Conservation (phyloP, 2,888 invertebrate species). For the Ichneumoninae sp. region DNA sequence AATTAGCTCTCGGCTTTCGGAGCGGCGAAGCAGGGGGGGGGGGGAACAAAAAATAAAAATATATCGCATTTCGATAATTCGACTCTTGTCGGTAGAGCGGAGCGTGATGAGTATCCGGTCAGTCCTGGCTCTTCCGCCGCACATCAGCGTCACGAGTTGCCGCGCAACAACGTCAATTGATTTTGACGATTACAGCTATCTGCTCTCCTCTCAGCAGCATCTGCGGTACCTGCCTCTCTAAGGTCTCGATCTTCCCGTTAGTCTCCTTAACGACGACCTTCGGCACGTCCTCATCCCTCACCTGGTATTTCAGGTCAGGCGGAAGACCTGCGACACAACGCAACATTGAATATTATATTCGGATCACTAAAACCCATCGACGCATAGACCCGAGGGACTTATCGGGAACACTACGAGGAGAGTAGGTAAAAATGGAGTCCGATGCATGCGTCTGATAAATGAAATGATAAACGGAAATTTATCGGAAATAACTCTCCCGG, state of each 20-base stretch:
- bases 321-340: conserved; percentile 68
- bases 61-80: background rate
- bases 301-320: conserved; percentile 76
- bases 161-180: conserved; percentile 70
- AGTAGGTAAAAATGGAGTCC: background rate
- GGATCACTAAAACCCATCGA: background rate
- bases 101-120: background rate
- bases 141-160: background rate
- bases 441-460: background rate
- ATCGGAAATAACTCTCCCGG: no score
- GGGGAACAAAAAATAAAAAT: background rate
- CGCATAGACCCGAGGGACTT: background rate
- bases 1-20: background rate
- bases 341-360: conserved; percentile 13
- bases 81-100: background rate
- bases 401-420: background rate
- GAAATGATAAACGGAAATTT: no score
- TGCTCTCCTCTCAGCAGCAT: conserved; percentile 92
- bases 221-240: conserved; percentile 89
- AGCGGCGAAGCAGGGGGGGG: background rate
- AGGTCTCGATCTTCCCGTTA: conserved; percentile 88
- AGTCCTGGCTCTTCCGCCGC: background rate
- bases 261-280: conserved; percentile 86
- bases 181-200: conserved; percentile 86
- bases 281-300: conserved; percentile 85